These are phyloP conservation scores for Argopecten irradians DNA, from an alignment of 1,140 invertebrate species.

Conservation along the genomic window DNA sequence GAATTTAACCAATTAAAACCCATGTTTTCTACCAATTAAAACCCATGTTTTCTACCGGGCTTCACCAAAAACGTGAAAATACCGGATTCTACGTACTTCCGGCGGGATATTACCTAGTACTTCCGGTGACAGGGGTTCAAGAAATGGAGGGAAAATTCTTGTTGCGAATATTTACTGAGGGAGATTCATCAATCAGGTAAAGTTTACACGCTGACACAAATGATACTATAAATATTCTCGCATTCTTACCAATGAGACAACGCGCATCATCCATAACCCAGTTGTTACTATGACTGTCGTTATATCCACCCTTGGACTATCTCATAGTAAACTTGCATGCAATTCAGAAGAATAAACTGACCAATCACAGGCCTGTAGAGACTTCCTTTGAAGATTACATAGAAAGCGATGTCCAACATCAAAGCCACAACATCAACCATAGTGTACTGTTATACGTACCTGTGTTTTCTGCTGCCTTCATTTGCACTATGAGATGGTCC, in stretches of 20 bases:
- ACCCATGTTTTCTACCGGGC: slow-evolving; percentile 28
- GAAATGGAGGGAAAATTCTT: slow-evolving; percentile 53
- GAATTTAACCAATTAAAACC: not conserved
- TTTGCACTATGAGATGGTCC: no score
- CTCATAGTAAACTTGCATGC: no score
- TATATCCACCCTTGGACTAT: no score
- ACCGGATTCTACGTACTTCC: slow-evolving; percentile 49
- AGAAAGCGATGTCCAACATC: no score
- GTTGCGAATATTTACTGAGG: slow-evolving; percentile 50
- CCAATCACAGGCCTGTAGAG: no score
- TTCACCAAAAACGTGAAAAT: slow-evolving; percentile 52
- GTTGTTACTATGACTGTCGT: not conserved
- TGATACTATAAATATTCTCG: not conserved
- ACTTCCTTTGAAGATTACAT: no score
- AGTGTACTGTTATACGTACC: no score
- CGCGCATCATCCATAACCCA: not conserved
- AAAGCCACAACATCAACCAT: no score
- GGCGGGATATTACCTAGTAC: slow-evolving; percentile 51
- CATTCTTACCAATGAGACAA: not conserved
- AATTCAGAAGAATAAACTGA: no score
- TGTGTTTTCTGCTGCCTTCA: no score
- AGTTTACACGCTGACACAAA: not conserved
- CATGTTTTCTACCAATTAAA: not conserved
- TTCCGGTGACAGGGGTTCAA: slow-evolving; percentile 46
- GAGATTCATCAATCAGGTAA: slow-evolving; percentile 52